Base-by-base conservation (phyloP, 2,113 vertebrate species). In the Thryonomys swinderianus region DNA sequence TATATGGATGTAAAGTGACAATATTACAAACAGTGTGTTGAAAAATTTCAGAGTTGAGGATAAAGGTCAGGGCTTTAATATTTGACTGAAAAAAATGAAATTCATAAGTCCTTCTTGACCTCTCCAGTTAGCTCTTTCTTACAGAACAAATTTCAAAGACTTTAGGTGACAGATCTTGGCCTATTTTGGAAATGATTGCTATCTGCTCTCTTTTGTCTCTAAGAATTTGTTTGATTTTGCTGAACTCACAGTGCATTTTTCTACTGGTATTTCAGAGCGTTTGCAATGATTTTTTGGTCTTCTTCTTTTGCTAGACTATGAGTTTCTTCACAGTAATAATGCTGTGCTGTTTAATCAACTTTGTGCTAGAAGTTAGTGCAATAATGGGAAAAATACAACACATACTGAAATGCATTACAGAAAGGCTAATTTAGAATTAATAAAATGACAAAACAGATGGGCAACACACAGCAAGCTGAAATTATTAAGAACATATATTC, bases 101-200 rank as follows among this genome's bases (percentile, higher is more conserved):
- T 76, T 25, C 45, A 40, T 73, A 37, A 53, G 17, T 51, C 32
- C 64, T 85, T 85, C 37, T 69, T 81, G 74, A 30, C 91, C 40
- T 91, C 2, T 10, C 30, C 37, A 13, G 21, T 45, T 76, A 81
- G 9, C 8, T 34, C 48, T 84, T 87, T 57, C 80, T 93, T 93
- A 81, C 45, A 34, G 23, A 95, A 93, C 74, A 91, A 76, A 93
- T 93, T 81, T 32, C 90, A 45, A 64, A 73, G 48, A 67, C 45
- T 61, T 93, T 82, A 30, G 59, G 30, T 73, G 73, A 83, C 16
- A 45, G 18, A 9, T 82, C 40, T 82, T 92, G 34, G 55, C 23
- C 30, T 71, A 32, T 32, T 59, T 76, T 73, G 37, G 51, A 67
- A 12, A 40, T 51, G 48, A 88, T 51, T 13, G 1, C 40, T 37